Percentiles rank a stretch among this genome's conserved stretches.
phyloP scores from a whole-genome alignment of 1,140 invertebrate species.

The Dreissena rostriformis region DNA sequence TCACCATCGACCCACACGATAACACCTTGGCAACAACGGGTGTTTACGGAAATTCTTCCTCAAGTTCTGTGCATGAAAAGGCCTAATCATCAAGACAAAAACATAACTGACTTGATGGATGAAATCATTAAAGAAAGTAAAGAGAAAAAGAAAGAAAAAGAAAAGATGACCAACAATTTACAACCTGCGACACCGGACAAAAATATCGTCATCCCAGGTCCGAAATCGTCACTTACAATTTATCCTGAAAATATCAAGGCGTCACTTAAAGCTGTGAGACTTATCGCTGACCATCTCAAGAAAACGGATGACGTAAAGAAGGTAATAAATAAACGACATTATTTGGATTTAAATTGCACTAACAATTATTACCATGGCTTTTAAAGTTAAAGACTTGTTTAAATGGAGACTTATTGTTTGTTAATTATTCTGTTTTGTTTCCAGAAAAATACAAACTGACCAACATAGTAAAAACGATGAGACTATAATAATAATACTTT shows the following conservation, averaged over 20 bases:
- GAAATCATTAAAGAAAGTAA: neutral
- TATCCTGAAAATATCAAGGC: constrained; percentile 89
- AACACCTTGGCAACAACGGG: constrained; percentile 95
- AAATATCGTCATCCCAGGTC: neutral
- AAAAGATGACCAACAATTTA: neutral
- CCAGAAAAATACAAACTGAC: neutral
- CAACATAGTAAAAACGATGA: neutral
- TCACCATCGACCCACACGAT: constrained; percentile 97
- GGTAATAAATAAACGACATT: constrained; percentile 58
- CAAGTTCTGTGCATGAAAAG: constrained; percentile 81
- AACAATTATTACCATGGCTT: neutral
- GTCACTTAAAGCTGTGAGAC: constrained; percentile 95
- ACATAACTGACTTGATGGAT: neutral
- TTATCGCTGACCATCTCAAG: constrained; percentile 98
- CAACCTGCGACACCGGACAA: neutral
- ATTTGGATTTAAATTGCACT: neutral
- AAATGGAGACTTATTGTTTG: neutral
- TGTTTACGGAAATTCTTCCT: constrained; percentile 95
- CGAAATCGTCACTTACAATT: neutral
- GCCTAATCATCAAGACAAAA: constrained; percentile 55
- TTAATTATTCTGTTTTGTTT: neutral
- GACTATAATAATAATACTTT: neutral
- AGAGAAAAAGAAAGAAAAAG: neutral
- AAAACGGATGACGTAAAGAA: constrained; percentile 72
- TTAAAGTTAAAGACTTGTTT: neutral